phyloP scores from a whole-genome alignment of 2,797 vertebrate genomes.

The Notamacropus eugenii region DNA sequence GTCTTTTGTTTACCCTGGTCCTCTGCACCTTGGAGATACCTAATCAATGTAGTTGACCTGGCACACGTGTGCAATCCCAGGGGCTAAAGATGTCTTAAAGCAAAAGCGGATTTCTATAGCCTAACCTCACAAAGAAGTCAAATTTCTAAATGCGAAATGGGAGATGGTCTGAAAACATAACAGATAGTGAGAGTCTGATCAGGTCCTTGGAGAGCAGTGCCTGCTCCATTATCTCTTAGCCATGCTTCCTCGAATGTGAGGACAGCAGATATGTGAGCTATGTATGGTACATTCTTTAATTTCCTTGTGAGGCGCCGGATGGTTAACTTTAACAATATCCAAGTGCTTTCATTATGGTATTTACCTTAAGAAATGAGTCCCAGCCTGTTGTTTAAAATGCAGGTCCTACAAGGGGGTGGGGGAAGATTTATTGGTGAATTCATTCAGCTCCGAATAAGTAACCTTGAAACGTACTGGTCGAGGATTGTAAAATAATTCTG shows the following conservation, averaged over 20 bases:
- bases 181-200: neutral
- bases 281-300: neutral
- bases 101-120: neutral
- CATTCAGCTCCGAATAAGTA: neutral
- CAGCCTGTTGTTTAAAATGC: neutral
- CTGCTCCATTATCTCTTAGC: neutral
- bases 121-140: neutral
- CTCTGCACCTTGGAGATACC: neutral
- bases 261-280: slow-evolving; percentile 22
- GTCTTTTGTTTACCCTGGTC: neutral
- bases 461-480: neutral
- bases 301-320: neutral
- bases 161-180: neutral
- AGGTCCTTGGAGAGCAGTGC: neutral
- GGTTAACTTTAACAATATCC: slow-evolving; percentile 34
- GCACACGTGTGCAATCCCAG: neutral
- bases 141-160: neutral
- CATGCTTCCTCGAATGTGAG: neutral
- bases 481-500: neutral
- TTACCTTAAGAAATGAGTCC: slow-evolving; percentile 25
- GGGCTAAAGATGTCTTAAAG: neutral
- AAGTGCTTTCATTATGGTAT: neutral
- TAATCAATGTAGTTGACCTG: neutral
- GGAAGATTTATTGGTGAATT: neutral
- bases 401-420: neutral